Evolutionary conservation across 2,888 invertebrate species (phyloP).

Genomic region (Scrobipalpa atriplicella): DNA sequence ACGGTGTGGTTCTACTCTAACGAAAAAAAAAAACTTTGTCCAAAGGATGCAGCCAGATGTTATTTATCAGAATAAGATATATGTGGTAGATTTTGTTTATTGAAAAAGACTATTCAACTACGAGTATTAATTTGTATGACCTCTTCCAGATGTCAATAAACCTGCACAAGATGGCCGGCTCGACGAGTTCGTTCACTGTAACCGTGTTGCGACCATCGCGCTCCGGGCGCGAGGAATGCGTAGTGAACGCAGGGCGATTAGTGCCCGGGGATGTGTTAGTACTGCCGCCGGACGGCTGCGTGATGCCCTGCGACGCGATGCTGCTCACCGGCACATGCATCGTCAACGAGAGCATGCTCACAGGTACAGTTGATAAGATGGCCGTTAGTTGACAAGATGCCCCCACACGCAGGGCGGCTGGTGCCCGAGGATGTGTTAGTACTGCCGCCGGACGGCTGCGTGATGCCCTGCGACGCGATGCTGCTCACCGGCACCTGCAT

Average conservation of each 20-base stretch:
- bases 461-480: slow-evolving; percentile 93
- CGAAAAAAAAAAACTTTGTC: too few relatives aligned
- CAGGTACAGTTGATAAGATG: slow-evolving; percentile 82
- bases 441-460: slow-evolving; percentile 90
- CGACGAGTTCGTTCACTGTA: slow-evolving; percentile 82
- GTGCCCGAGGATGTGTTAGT: slow-evolving; percentile 95
- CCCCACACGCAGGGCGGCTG: slow-evolving; percentile 81
- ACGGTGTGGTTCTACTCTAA: too few relatives aligned
- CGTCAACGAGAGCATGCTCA: slow-evolving; percentile 97
- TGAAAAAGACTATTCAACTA: too few relatives aligned
- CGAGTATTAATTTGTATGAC: too few relatives aligned
- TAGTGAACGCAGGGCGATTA: slow-evolving; percentile 82
- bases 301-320: slow-evolving; percentile 92
- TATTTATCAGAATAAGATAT: too few relatives aligned
- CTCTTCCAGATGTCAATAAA: slow-evolving; percentile 85
- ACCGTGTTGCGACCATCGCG: slow-evolving; percentile 81
- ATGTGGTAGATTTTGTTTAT: too few relatives aligned
- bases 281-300: slow-evolving; percentile 90
- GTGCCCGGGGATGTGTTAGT: slow-evolving; percentile 95
- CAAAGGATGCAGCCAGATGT: too few relatives aligned
- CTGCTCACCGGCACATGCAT: slow-evolving; percentile 94
- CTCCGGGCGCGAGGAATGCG: slow-evolving; percentile 72
- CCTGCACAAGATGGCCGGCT: slow-evolving; percentile 86
- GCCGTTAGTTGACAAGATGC: slow-evolving; percentile 48
- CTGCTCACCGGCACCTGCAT: slow-evolving; percentile 94